Percentiles rank a stretch among this genome's conserved stretches.
phyloP scores from a whole-genome alignment of 1,140 invertebrate genomes.

The Protaetia brevitarsis region DNA sequence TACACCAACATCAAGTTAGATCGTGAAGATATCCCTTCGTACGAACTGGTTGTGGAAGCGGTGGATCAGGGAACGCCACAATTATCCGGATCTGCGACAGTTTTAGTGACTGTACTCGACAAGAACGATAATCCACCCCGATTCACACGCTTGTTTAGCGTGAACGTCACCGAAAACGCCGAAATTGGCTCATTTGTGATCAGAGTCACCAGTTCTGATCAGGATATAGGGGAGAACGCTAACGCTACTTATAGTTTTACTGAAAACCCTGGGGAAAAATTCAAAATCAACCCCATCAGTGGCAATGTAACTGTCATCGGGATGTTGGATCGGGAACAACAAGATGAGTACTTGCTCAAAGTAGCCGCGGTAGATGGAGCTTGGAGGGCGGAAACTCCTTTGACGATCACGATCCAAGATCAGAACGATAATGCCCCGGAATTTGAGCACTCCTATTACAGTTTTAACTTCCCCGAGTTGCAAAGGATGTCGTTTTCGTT shows the following conservation, averaged over 20 bases:
- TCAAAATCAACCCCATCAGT: constrained; percentile 80
- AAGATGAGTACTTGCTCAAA: constrained; percentile 88
- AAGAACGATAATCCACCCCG: constrained; percentile 94
- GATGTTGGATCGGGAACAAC: constrained; percentile 79
- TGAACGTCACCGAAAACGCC: constrained; percentile 94
- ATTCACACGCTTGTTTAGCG: constrained; percentile 88
- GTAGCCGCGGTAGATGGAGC: constrained; percentile 84
- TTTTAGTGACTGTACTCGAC: constrained; percentile 80
- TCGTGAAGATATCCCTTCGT: constrained; percentile 79
- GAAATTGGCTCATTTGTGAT: constrained; percentile 91
- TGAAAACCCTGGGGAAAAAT: constrained; percentile 84
- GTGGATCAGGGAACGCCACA: constrained; percentile 81
- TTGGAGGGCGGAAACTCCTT: constrained; percentile 82
- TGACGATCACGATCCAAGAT: constrained; percentile 92
- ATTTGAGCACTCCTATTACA: constrained; percentile 83
- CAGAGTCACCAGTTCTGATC: constrained; percentile 84
- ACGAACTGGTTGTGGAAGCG: constrained; percentile 82
- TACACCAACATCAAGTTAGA: constrained; percentile 85
- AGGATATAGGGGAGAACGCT: constrained; percentile 82
- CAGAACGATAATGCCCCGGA: constrained; percentile 92
- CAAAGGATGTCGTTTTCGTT: constrained; percentile 76
- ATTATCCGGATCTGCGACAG: constrained; percentile 78
- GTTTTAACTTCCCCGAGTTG: constrained; percentile 86
- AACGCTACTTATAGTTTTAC: constrained; percentile 86
- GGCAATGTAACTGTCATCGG: constrained; percentile 89